Evolutionary conservation across 53 echinoderm and acorn worm species (phyloP).

Genomic region (Apostichopus leukothele): DNA sequence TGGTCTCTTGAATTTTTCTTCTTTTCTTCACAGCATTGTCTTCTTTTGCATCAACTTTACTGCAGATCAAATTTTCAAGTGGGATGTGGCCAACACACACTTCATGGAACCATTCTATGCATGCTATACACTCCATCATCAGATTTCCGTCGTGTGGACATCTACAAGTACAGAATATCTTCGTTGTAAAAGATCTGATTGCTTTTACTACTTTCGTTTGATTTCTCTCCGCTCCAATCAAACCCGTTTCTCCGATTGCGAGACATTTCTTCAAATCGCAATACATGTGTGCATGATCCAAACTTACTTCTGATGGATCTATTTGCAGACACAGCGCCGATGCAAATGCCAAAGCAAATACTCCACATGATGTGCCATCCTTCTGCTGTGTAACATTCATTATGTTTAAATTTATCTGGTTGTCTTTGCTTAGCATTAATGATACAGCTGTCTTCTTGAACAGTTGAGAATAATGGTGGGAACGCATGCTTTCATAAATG

Average conservation of each 20-base stretch:
- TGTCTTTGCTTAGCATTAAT: background rate
- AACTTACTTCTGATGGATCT: background rate
- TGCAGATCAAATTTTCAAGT: background rate
- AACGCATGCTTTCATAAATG: constrained; percentile 1
- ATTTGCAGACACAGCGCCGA: background rate
- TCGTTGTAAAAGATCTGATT: background rate
- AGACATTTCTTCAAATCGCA: background rate
- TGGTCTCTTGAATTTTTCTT: background rate
- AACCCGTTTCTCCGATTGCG: background rate
- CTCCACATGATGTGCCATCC: constrained; percentile 4
- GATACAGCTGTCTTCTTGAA: background rate
- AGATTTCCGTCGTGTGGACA: background rate
- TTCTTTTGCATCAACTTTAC: background rate
- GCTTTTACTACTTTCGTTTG: background rate
- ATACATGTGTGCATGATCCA: background rate
- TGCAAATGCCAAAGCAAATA: constrained; percentile 35
- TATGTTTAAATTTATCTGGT: background rate
- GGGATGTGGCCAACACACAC: background rate
- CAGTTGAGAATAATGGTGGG: background rate
- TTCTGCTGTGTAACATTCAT: constrained; percentile 38
- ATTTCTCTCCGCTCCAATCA: constrained; percentile 6
- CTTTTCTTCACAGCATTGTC: background rate
- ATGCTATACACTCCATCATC: background rate
- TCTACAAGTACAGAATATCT: no score
- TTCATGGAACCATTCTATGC: constrained; percentile 4